phyloP scores from a whole-genome alignment of 2,113 vertebrate species.

The Cygnus buccinator region DNA sequence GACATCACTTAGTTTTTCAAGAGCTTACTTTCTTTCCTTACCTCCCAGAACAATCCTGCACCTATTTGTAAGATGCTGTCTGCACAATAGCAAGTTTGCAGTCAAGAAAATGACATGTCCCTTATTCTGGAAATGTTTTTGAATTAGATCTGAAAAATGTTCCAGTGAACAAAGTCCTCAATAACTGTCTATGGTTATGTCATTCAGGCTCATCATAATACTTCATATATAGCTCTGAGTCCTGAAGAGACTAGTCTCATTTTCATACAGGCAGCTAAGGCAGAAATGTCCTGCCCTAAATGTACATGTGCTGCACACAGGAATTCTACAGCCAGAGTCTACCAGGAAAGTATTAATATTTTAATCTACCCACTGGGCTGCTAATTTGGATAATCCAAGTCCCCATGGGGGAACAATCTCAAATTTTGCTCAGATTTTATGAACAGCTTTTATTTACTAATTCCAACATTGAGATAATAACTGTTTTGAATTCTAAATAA shows the following conservation, averaged over 20 bases:
- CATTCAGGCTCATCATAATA: neutral
- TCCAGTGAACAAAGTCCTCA: neutral
- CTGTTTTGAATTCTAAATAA: neutral
- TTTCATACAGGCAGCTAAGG: neutral
- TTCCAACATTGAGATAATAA: neutral
- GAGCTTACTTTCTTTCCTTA: neutral
- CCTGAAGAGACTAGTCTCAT: neutral
- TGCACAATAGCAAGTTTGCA: neutral
- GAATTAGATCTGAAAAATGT: neutral
- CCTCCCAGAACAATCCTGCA: neutral
- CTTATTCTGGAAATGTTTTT: neutral
- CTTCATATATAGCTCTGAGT: neutral
- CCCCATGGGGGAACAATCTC: neutral
- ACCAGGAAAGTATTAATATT: neutral
- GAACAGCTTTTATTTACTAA: neutral
- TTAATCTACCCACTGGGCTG: neutral
- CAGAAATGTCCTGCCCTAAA: too few relatives aligned
- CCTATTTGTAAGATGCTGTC: neutral
- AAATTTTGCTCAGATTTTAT: neutral
- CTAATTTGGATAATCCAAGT: neutral
- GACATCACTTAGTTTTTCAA: neutral
- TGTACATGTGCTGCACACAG: rapidly evolving
- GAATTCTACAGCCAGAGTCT: neutral
- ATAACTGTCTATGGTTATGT: neutral
- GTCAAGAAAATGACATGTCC: neutral